These are phyloP conservation scores for Noctua janthe DNA, from an alignment of 2,888 invertebrate genomes.

Conservation along the genomic window DNA sequence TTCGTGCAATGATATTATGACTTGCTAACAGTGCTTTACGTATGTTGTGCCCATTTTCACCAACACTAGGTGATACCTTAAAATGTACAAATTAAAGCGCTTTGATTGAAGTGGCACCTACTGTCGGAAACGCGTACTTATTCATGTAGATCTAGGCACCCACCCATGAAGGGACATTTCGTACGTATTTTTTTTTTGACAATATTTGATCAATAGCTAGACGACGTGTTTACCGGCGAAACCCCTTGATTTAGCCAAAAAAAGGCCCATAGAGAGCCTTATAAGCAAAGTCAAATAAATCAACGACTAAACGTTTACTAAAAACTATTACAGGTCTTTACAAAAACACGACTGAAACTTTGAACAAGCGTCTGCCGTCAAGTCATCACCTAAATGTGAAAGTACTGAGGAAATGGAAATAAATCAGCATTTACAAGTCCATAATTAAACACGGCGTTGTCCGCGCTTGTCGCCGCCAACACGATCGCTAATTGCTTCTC, in stretches of 20 bases:
- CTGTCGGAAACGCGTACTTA: background rate
- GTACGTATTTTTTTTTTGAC: too few species aligned
- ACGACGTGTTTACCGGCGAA: background rate
- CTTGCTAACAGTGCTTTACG: background rate
- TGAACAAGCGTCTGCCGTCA: conserved; percentile 4
- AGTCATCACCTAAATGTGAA: conserved; percentile 10
- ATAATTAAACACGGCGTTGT: conserved; percentile 53
- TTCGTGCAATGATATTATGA: conserved; percentile 1
- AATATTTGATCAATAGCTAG: background rate
- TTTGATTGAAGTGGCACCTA: background rate
- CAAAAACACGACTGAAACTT: conserved; percentile 18
- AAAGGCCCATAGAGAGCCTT: background rate
- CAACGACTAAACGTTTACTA: background rate
- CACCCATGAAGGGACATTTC: background rate
- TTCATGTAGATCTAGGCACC: background rate
- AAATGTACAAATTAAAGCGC: background rate
- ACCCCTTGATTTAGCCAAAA: background rate
- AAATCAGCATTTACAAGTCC: conserved; percentile 51
- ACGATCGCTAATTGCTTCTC: conserved; percentile 63
- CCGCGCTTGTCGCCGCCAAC: conserved; percentile 39
- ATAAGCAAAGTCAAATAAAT: conserved; percentile 2
- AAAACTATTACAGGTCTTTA: conserved; percentile 3
- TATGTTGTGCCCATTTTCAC: background rate
- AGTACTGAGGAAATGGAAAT: conserved; percentile 33
- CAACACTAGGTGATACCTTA: background rate